Evolutionary conservation across 2,888 invertebrate species (phyloP), one percentile per base, ranked within the genome.

Genomic region (Aleiodes leptofemur): DNA sequence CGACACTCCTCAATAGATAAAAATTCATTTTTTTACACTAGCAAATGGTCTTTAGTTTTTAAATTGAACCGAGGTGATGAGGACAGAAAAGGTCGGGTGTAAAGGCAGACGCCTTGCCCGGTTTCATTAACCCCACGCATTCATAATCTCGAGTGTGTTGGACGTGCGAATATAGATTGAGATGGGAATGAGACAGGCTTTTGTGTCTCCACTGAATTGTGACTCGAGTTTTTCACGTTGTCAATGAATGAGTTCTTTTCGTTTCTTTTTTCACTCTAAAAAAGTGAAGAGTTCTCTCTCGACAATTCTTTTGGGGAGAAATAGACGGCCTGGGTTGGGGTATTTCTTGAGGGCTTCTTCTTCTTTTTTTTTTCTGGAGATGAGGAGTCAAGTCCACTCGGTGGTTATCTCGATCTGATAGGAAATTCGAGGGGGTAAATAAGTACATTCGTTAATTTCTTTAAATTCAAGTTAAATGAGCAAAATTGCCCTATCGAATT

Each of bases 121-220:
- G 85, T 86, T 87, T 88, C 88, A 87, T 87, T 88, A 87, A 88
- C 85, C 83, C 87, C 86, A 87, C 88, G 88, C 87, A 88, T 88
- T 88, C 87, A 88, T 86, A 85, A 87, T 86, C 88, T 88, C 87
- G 86, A 88, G 88, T 87, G 86, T 88, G 88, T 88, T 88, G 86
- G 88, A 88, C 88, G 89, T 87, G 88, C 89, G 89, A 89, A 89
- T 89, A 89, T 89, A 89, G 88, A 89, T 89, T 89, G 88, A 87
- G 87, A 88, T 87, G 89, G 86, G 89, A 88, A 89, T 89, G 89
- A 89, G 89, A 87, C 84, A 83, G 86, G 86, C 88, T 76, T 83
- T 89, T 88, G 86, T 88, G 50, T 53, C 9, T 77, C 72, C 43
- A 79, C 82, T 85, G 84, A 85, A 86, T 81, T 85, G 85, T 85